phyloP scores from a whole-genome alignment of 1,140 invertebrate species.

The Penaeus indicus region DNA sequence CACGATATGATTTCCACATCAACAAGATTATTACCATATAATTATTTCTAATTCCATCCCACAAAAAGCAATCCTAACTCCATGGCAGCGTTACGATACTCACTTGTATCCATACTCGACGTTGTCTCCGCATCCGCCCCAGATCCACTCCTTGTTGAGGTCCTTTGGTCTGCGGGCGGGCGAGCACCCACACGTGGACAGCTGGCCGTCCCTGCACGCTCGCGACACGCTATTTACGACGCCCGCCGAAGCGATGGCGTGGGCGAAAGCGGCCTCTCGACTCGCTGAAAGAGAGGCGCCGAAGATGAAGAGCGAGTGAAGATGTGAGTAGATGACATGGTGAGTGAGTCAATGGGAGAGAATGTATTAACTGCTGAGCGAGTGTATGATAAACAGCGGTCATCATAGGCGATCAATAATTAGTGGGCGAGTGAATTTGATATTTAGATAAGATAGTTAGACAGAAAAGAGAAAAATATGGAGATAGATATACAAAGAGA shows the following conservation, averaged over 20 bases:
- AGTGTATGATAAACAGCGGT: too few species aligned
- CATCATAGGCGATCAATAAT: too few species aligned
- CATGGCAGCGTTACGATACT: constrained; percentile 68
- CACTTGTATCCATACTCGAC: constrained; percentile 95
- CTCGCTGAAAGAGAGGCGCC: constrained; percentile 77
- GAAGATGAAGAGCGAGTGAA: too few species aligned
- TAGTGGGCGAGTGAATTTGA: too few species aligned
- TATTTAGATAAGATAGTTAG: too few species aligned
- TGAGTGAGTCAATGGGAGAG: not conserved
- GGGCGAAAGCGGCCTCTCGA: constrained; percentile 90
- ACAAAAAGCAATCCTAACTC: too few species aligned
- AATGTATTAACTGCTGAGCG: too few species aligned
- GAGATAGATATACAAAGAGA: too few species aligned
- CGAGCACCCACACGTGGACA: constrained; percentile 90
- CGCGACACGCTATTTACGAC: constrained; percentile 88
- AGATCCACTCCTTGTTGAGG: constrained; percentile 90
- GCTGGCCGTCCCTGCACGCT: constrained; percentile 88
- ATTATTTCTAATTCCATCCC: too few species aligned
- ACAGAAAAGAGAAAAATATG: too few species aligned
- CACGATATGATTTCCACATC: too few species aligned
- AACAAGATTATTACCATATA: too few species aligned
- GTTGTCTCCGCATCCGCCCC: constrained; percentile 98
- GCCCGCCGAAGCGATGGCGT: constrained; percentile 89
- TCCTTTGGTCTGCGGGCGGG: constrained; percentile 82
- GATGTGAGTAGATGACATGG: not conserved